Evolutionary conservation across 2,888 invertebrate genomes (phyloP), one percentile per base, ranked within the genome.

Genomic region (Philopedon plagiatum): DNA sequence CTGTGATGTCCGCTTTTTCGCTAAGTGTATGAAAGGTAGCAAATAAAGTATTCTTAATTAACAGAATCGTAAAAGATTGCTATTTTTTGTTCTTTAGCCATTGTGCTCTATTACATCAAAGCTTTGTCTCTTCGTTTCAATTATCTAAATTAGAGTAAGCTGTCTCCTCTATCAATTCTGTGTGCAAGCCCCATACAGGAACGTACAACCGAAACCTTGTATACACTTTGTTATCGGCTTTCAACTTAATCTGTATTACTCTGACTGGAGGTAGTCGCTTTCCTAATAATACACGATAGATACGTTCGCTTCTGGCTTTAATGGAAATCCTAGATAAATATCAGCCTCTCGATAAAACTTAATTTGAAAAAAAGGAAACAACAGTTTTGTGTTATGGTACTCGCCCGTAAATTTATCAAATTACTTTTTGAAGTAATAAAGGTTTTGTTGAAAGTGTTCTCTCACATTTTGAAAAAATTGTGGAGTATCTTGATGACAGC

Each of bases 101-200:
- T 29, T 54, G 13, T 15, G 18, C 29, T 18, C 26, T 26, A 0
- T 29, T 18, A 7, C 51, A 29, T 29, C 18, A 54, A 29, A 29
- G 51, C 51, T 29, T 54, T 54, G 9, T 46, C 21, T n/a, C 7
- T 23, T 46, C 46, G 29, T 29, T 54, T 54, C 29, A 54, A 54
- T 54, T 54, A 54, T 54, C 51, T 15, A 54, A 54, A 54, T 54
- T 54, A 54, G 51, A 54, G 51, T 54, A 54, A 54, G 51, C 51
- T 54, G 29, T 29, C 18, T 54, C 15, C 51, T 54, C 29, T 54
- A 54, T 54, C 51, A 54, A 54, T 54, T 29, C 29, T 15, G 29
- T 54, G 29, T 54, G 29, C 29, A 29, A 54, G 13, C 51, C 51
- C 51, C 26, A 29, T 54, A 54, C 51, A 54, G 29, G 51, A 29